Evolutionary conservation across 2,113 vertebrate genomes (phyloP).

Genomic region (Phainopepla nitens): DNA sequence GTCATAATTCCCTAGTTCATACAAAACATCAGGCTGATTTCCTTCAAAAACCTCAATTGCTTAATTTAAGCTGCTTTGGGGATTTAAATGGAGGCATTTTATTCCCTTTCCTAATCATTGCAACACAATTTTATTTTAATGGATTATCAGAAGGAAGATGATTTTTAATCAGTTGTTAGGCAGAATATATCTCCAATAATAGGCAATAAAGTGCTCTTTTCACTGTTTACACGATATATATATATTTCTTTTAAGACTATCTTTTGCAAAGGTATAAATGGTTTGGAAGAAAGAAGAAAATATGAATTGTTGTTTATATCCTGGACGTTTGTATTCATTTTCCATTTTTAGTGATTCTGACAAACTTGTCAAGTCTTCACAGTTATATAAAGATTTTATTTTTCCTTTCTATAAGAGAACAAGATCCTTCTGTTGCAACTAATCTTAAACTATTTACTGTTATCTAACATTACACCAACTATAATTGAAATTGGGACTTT

Average conservation of each 20-base stretch:
- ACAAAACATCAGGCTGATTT: background rate
- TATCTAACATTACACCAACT: background rate
- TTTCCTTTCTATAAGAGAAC: background rate
- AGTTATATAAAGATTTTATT: background rate
- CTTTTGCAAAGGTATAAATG: background rate
- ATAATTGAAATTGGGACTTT: background rate
- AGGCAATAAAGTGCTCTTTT: background rate
- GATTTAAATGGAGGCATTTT: background rate
- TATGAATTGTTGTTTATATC: background rate
- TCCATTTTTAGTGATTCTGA: background rate
- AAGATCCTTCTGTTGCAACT: background rate
- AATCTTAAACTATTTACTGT: background rate
- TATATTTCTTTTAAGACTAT: background rate
- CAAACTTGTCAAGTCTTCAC: background rate
- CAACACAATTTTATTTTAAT: background rate
- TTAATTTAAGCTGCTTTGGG: background rate
- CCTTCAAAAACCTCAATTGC: background rate
- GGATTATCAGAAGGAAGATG: background rate
- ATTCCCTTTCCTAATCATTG: background rate
- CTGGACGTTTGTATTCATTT: background rate
- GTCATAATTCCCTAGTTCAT: background rate
- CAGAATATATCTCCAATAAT: background rate
- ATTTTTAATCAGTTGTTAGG: background rate
- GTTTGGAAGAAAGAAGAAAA: background rate
- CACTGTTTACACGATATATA: background rate